phyloP scores from a whole-genome alignment of 2,797 vertebrate species.

The Salmo trutta region DNA sequence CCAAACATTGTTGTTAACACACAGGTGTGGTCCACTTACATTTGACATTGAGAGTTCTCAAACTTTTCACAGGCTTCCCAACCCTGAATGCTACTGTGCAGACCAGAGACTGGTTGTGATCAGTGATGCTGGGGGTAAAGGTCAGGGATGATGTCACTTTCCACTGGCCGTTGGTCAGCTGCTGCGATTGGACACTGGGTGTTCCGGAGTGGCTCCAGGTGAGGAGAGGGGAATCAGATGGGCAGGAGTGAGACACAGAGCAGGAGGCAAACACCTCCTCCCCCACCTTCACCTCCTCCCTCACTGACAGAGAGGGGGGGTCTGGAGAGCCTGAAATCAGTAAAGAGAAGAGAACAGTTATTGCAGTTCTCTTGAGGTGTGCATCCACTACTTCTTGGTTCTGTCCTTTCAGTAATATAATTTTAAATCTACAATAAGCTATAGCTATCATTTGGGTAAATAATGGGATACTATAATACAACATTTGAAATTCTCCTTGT shows the following conservation, averaged over 20 bases:
- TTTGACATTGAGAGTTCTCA: constrained; percentile 53
- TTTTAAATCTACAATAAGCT: background rate
- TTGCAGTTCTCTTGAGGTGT: too few species aligned
- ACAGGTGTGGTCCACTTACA: constrained; percentile 53
- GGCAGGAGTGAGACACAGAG: constrained; percentile 64
- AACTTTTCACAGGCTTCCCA: constrained; percentile 8
- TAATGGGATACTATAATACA: background rate
- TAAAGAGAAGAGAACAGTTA: background rate
- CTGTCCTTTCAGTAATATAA: too few species aligned
- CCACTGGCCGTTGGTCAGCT: background rate
- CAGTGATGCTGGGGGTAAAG: constrained; percentile 44
- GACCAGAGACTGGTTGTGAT: constrained; percentile 51
- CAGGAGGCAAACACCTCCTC: constrained; percentile 42
- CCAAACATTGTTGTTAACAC: background rate
- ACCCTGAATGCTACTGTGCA: constrained; percentile 56
- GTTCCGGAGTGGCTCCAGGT: too few species aligned
- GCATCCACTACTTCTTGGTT: too few species aligned
- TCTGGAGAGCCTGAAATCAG: constrained; percentile 40
- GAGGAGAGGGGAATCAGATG: too few species aligned
- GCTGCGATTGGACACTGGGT: too few species aligned
- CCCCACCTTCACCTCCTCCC: background rate
- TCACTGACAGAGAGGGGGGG: constrained; percentile 42
- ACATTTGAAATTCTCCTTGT: background rate
- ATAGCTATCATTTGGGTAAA: background rate
- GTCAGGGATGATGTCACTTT: constrained; percentile 52